Conservation (phyloP, 2,113 vertebrate species). For the Oreotragus oreotragus region DNA sequence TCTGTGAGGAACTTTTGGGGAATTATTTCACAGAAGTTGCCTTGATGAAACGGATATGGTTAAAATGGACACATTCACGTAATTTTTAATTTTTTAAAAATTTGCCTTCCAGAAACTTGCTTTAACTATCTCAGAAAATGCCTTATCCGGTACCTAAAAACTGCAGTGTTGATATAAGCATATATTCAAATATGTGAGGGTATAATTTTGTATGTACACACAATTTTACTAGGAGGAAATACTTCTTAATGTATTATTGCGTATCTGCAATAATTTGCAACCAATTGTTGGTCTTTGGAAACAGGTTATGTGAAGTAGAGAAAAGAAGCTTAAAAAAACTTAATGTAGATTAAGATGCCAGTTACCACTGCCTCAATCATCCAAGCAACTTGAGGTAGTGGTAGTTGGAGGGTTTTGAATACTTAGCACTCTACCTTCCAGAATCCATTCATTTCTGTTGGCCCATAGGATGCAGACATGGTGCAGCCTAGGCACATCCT, state of each 20-base stretch:
- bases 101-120: background rate
- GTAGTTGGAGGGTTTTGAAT: background rate
- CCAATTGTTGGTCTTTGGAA: background rate
- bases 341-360: background rate
- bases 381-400: background rate
- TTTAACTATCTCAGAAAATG: background rate
- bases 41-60: background rate
- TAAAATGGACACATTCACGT: background rate
- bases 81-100: background rate
- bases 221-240: background rate
- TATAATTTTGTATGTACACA: background rate
- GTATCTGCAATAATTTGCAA: background rate
- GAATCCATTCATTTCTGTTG: background rate
- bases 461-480: accelerated
- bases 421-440: background rate
- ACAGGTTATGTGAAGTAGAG: background rate
- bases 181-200: background rate
- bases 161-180: background rate
- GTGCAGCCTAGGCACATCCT: no score
- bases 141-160: background rate
- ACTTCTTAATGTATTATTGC: background rate
- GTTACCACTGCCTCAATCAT: background rate
- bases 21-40: background rate
- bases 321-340: background rate
- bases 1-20: background rate